Evolutionary conservation across 2,797 vertebrate genomes (phyloP).

Genomic region (Lithobates sylvaticus): DNA sequence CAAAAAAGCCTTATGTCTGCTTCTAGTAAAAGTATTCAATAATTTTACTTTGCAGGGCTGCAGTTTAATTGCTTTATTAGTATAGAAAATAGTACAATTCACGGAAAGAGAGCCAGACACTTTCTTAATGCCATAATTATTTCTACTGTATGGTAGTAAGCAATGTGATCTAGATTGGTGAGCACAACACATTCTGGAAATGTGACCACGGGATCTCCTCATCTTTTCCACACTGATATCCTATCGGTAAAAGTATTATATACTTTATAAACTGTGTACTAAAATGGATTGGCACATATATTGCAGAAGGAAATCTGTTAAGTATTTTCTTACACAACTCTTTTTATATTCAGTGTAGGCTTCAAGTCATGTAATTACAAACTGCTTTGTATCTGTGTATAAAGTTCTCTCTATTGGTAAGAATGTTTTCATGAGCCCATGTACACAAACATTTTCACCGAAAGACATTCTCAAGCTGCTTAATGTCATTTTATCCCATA

Average conservation of each 20-base stretch:
- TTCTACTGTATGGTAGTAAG: conserved; percentile 8
- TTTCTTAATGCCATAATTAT: neutral
- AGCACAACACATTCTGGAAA: conserved; percentile 1
- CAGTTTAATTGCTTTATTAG: neutral
- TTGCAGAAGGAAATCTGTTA: neutral
- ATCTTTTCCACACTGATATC: conserved; percentile 15
- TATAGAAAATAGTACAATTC: neutral
- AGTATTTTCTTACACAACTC: conserved; percentile 11
- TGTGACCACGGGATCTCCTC: conserved; percentile 9
- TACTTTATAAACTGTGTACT: conserved; percentile 4
- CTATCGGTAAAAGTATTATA: conserved; percentile 18
- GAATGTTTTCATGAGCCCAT: neutral
- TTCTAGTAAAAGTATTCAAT: neutral
- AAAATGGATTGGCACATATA: neutral
- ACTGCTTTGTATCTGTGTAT: neutral
- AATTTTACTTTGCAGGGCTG: neutral
- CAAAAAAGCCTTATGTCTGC: neutral
- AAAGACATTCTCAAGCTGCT: conserved; percentile 27
- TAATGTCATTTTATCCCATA: conserved; percentile 27
- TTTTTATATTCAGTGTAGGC: conserved; percentile 9
- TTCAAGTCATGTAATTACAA: neutral
- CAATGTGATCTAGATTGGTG: neutral
- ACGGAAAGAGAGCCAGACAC: neutral
- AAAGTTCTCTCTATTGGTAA: neutral
- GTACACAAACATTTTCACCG: neutral